Base-by-base conservation (phyloP, 2,113 vertebrate species). In the Leptobrachium leishanense region DNA sequence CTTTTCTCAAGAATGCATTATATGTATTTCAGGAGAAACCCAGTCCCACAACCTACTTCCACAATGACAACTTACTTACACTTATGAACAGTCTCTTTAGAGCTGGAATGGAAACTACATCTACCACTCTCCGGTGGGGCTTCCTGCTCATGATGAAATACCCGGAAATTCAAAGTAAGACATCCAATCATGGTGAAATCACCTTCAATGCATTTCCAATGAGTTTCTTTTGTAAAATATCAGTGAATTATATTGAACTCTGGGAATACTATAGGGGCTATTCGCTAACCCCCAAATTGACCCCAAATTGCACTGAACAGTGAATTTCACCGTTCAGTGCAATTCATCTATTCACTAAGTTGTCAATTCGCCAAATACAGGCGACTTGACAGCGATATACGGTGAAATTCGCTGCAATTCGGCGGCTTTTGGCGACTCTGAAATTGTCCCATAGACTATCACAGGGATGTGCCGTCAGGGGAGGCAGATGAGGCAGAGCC, bases 161-260 rank as follows among this genome's bases (percentile, higher is more conserved):
- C 13, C 88, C 89, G 43, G 84, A 90, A 43, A 82, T 90, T 75
- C 88, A 90, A 84, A 86, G 87, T 90, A 89, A 87, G 79, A 39
- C 4, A 41, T 68, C 7, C 3, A 10, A 3, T 43, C 43, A 43
- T 9, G n/a, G 2, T 68, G 3, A 10, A 67, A 42, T 62, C 20
- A 62, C 3, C 3, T 6, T 15, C 57, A 6, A 6, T 6, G 6
- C 57, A 62, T 31, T 31, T 31, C 20, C 20, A 31, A 31, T 31
- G 20, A 31, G 20, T 31, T 31, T 31, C 0, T 31, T 31, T 31
- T 31, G 20, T 31, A 31, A 31, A 31, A 62, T 62, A 6, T 15
- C 4, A 62, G 1, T 62, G 20, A 15, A 3, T 62, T 62, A n/a
- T 4, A 4, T 4, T 2, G 1, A 15, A 8, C 57, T 15, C 57